These are phyloP conservation scores for Cyanistes caeruleus DNA, from an alignment of 2,113 vertebrate species.

Conservation along the genomic window DNA sequence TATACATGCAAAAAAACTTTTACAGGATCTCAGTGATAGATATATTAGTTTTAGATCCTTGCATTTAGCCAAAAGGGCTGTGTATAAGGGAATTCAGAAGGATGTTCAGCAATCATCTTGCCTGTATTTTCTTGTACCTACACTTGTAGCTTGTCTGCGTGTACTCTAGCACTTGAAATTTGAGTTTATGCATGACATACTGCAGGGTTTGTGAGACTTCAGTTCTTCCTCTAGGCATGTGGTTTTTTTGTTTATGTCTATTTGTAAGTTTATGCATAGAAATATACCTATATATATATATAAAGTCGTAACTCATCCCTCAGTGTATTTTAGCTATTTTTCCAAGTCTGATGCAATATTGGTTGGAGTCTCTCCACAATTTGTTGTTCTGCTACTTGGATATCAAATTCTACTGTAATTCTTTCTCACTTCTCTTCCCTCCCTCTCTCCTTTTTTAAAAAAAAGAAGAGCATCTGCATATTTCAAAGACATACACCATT, in stretches of 20 bases:
- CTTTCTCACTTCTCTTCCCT: conserved; percentile 62
- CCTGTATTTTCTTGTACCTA: not conserved
- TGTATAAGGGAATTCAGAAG: not conserved
- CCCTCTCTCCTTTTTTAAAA: conserved; percentile 55
- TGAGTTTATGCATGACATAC: not conserved
- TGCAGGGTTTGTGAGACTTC: not conserved
- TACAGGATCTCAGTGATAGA: not conserved
- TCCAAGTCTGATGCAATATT: not conserved
- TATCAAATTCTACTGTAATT: conserved; percentile 66
- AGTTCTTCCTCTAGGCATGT: not conserved
- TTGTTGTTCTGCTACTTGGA: conserved; percentile 49
- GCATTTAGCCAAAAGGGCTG: not conserved
- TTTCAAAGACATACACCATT: conserved; percentile 63
- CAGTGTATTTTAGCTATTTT: conserved; percentile 10
- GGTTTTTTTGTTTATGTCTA: not conserved
- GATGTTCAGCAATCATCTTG: not conserved
- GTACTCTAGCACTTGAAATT: not conserved
- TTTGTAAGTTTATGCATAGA: not conserved
- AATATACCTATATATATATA: not conserved
- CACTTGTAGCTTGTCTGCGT: conserved; percentile 13
- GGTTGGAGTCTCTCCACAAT: conserved; percentile 18
- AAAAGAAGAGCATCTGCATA: conserved; percentile 73
- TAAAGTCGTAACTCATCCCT: not conserved
- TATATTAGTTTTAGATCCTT: not conserved
- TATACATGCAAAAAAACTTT: not conserved